Conservation (phyloP, 2,888 invertebrate species). For the Osedax fenrisi region DNA sequence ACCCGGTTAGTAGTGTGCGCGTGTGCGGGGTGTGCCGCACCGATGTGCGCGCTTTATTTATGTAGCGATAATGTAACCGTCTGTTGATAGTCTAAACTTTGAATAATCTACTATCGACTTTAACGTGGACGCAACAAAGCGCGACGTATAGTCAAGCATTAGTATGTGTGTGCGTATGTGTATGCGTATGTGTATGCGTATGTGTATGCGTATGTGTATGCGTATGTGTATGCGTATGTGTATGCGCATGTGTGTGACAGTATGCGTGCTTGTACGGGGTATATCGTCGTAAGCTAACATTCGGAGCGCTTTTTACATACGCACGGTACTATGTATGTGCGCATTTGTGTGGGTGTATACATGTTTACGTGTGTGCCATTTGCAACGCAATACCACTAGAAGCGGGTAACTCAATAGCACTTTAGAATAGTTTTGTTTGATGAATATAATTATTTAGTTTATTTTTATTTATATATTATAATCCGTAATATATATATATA, state of each 20-base stretch:
- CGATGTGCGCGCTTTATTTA: neutral
- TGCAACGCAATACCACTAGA: no score
- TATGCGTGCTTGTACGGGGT: neutral
- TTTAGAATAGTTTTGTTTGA: no score
- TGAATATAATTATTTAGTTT: no score
- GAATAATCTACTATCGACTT: no score
- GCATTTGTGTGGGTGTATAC: neutral
- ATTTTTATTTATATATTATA: no score
- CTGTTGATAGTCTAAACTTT: neutral
- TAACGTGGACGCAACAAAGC: no score
- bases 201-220: neutral
- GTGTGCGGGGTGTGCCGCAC: neutral
- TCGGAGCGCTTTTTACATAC: no score
- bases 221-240: neutral
- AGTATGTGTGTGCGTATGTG: neutral
- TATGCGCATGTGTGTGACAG: neutral
- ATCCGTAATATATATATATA: no score
- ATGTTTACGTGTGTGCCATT: neutral
- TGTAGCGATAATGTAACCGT: neutral
- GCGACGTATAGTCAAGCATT: neutral
- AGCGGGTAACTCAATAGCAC: no score
- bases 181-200: neutral
- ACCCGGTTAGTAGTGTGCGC: conserved; percentile 31
- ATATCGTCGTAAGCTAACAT: no score
- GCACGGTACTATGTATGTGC: neutral